phyloP scores from a whole-genome alignment of 64 coral and sea anemone genomes.

The Orbicella faveolata region DNA sequence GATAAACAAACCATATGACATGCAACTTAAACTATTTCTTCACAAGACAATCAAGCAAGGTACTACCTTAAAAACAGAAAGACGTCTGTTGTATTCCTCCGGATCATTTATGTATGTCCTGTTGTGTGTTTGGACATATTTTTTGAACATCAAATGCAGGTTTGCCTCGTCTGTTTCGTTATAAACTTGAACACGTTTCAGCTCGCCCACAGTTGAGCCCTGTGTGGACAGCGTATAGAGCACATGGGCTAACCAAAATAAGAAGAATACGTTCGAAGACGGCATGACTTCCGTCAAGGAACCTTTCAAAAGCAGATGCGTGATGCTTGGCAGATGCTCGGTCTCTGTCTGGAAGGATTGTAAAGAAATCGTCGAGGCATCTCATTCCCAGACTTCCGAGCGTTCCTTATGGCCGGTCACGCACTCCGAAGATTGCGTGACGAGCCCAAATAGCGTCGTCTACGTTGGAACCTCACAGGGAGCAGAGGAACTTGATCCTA shows the following conservation, averaged over 20 bases:
- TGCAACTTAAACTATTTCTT: no score
- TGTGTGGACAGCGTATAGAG: not conserved
- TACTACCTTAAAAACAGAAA: conserved; percentile 64
- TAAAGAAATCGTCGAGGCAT: no score
- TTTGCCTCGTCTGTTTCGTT: not conserved
- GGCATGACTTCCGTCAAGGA: not conserved
- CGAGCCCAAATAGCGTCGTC: no score
- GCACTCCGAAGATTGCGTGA: no score
- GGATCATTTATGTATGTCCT: conserved; percentile 61
- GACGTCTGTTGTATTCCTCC: conserved; percentile 56
- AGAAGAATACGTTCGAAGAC: not conserved
- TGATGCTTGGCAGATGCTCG: no score
- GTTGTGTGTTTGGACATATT: conserved; percentile 55
- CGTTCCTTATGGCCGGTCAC: no score
- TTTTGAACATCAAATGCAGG: conserved; percentile 37
- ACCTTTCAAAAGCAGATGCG: not conserved
- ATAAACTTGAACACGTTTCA: not conserved
- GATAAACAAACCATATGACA: no score
- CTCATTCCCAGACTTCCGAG: no score
- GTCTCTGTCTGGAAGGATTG: no score
- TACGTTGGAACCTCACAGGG: no score
- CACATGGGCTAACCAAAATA: not conserved
- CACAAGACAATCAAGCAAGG: not conserved
- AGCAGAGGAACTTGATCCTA: no score
- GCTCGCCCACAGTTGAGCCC: not conserved